Conservation (phyloP, 2,888 invertebrate species). For the Orthosia cruda region DNA sequence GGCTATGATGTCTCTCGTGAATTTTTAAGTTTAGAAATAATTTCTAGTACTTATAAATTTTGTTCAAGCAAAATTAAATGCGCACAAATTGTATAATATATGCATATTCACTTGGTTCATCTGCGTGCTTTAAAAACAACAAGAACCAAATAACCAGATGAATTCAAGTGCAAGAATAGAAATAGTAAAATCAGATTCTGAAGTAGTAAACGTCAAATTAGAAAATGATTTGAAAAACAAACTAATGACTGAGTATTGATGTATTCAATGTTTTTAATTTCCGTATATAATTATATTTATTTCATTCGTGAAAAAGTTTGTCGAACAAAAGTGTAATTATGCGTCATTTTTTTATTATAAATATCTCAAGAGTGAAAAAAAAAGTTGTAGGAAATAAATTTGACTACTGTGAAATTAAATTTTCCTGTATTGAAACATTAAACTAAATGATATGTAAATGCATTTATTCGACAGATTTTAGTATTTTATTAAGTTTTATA, state of each 20-base stretch:
- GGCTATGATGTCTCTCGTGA: conserved; percentile 70
- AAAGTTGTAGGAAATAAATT: conserved; percentile 1
- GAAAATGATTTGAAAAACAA: background rate
- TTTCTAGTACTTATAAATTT: background rate
- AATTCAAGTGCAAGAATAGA: conserved; percentile 6
- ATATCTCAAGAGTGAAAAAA: background rate
- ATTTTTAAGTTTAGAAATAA: conserved; percentile 4
- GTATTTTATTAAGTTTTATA: background rate
- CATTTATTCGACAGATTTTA: conserved; percentile 19
- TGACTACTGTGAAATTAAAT: background rate
- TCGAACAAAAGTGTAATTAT: conserved; percentile 7
- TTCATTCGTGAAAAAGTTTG: background rate
- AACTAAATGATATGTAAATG: background rate
- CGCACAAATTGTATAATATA: conserved; percentile 70
- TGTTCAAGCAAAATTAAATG: conserved; percentile 59
- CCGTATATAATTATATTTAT: background rate
- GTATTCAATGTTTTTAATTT: conserved; percentile 14
- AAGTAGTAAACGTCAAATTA: conserved; percentile 6
- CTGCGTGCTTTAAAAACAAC: background rate
- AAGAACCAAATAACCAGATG: conserved; percentile 5
- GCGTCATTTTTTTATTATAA: background rate
- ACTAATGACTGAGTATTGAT: conserved; percentile 26
- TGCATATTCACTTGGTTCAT: conserved; percentile 14
- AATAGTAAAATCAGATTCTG: background rate
- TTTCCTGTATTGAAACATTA: background rate